phyloP scores from a whole-genome alignment of 2,888 invertebrate species.

The Bimastos eiseni region DNA sequence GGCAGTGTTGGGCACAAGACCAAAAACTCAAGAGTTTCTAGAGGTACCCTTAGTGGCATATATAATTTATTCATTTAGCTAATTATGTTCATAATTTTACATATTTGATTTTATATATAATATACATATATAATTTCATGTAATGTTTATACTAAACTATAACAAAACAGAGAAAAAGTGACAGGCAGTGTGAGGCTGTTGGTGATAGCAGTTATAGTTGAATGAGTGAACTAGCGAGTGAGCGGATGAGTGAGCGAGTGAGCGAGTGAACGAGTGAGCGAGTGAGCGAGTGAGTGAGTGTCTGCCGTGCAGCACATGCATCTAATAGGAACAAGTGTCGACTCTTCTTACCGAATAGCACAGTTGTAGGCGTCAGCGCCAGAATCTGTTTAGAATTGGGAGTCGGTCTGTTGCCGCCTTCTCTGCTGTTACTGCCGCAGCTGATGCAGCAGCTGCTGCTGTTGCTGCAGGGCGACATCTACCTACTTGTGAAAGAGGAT shows the following conservation, averaged over 20 bases:
- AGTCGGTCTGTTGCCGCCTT: neutral
- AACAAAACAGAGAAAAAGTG: neutral
- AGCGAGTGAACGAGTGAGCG: neutral
- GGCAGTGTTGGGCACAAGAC: too few species aligned
- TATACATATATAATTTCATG: too few species aligned
- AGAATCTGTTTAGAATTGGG: neutral
- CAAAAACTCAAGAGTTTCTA: too few species aligned
- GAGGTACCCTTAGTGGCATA: too few species aligned
- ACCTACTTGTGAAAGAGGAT: constrained; percentile 7
- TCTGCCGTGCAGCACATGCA: neutral
- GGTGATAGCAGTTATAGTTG: too few species aligned
- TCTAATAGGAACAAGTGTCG: constrained; percentile 13
- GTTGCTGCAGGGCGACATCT: neutral
- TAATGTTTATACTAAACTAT: too few species aligned
- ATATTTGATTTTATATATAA: too few species aligned
- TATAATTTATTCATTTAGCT: too few species aligned
- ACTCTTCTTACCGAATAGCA: constrained; percentile 5
- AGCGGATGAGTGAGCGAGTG: neutral
- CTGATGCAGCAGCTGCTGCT: neutral
- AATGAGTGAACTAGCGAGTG: neutral
- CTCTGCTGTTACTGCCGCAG: neutral
- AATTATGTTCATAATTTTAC: too few species aligned
- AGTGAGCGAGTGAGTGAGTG: neutral
- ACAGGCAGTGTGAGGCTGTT: neutral
- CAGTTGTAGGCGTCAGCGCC: neutral